Conservation (phyloP, 2,113 vertebrate genomes). For the Carlito syrichta region DNA sequence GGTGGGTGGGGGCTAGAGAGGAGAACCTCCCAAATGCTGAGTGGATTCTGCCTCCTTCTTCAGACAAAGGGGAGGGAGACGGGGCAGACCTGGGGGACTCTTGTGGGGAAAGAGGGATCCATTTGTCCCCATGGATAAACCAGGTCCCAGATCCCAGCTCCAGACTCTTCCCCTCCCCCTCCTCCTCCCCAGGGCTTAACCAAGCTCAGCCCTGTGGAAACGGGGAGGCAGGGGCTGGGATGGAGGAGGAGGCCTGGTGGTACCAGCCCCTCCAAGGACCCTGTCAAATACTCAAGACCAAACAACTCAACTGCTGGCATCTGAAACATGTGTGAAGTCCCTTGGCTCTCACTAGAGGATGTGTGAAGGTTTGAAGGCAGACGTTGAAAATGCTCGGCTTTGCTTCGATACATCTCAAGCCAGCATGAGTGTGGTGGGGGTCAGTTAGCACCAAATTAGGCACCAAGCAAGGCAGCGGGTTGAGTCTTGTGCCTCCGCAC, state of each 20-base stretch:
- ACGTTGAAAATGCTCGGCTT: neutral
- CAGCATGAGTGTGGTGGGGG: accelerated
- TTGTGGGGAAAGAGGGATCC: neutral
- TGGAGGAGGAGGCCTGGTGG: too few species aligned
- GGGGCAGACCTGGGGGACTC: neutral
- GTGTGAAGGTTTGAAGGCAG: neutral
- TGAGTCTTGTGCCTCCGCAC: neutral
- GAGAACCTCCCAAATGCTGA: neutral
- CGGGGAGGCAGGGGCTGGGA: neutral
- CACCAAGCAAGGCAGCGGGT: neutral
- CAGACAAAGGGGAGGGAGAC: neutral
- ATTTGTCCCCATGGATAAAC: neutral
- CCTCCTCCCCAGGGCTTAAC: too few species aligned
- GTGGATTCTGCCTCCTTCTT: neutral
- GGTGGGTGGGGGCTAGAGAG: neutral
- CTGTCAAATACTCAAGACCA: neutral
- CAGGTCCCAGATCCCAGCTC: neutral
- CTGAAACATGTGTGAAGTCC: accelerated
- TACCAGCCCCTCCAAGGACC: neutral
- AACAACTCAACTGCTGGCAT: accelerated
- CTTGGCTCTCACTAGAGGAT: neutral
- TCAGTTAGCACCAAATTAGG: neutral
- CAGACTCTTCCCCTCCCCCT: too few species aligned
- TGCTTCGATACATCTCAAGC: neutral
- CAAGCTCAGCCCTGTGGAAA: neutral